These are phyloP conservation scores for Eupithecia centaureata DNA, from an alignment of 2,888 invertebrate genomes.

Conservation along the genomic window DNA sequence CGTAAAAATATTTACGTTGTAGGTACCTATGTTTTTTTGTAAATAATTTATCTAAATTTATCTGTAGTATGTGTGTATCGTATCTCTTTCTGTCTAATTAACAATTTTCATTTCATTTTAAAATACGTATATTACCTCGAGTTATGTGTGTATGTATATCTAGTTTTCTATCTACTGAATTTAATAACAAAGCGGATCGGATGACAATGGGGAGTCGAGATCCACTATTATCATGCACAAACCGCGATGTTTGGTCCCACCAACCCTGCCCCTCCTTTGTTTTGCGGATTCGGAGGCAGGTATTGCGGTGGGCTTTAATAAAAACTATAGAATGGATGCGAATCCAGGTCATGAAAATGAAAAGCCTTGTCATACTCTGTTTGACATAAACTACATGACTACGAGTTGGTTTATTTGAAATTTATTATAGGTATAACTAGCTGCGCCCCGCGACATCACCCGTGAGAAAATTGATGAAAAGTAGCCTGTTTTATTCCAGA, in stretches of 20 bases:
- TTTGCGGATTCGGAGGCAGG: constrained; percentile 23
- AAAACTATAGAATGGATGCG: constrained; percentile 13
- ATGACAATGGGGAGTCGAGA: constrained; percentile 60
- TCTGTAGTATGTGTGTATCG: too few relatives aligned
- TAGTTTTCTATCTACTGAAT: constrained; percentile 40
- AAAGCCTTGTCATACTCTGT: not conserved
- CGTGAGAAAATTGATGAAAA: too few relatives aligned
- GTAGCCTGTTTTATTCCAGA: too few relatives aligned
- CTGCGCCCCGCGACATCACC: too few relatives aligned
- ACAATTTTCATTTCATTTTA: too few relatives aligned
- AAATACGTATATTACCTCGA: not conserved
- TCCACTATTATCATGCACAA: constrained; percentile 66
- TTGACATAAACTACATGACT: not conserved
- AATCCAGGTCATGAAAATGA: constrained; percentile 2
- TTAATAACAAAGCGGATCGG: constrained; percentile 59
- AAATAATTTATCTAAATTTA: too few relatives aligned
- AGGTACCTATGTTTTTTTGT: too few relatives aligned
- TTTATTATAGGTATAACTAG: too few relatives aligned
- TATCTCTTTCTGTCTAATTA: too few relatives aligned
- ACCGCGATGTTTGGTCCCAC: constrained; percentile 53
- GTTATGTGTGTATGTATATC: constrained; percentile 8
- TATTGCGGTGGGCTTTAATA: constrained; percentile 15
- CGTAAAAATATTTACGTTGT: too few relatives aligned
- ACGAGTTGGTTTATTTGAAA: not conserved
- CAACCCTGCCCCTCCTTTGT: constrained; percentile 38